A percentile compares a stretch with the other conserved stretches of the same genome.
phyloP scores from a whole-genome alignment of 2,888 invertebrate species.

The Caradrina clavipalpis region DNA sequence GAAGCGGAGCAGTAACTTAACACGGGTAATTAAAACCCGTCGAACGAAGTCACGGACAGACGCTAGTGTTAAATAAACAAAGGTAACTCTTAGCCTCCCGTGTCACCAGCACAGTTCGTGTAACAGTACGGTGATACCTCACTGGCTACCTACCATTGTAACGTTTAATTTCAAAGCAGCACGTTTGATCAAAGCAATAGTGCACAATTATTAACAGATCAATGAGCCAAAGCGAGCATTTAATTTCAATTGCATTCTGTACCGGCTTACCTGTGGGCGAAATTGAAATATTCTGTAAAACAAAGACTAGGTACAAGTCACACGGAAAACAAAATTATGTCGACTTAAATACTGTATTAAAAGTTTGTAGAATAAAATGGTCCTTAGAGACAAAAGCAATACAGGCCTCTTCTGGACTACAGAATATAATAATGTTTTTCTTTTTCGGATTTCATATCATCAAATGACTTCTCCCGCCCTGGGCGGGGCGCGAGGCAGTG shows the following conservation, averaged over 20 bases:
- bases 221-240: constrained; percentile 29
- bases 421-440: no score
- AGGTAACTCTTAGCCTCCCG: background rate
- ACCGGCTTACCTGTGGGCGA: constrained; percentile 3
- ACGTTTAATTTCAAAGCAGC: constrained; percentile 12
- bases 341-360: background rate
- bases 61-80: background rate
- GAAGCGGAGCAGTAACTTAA: no score
- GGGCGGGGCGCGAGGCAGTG: no score
- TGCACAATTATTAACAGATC: constrained; percentile 42
- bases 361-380: background rate
- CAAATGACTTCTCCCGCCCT: no score
- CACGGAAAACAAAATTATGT: background rate
- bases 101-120: background rate
- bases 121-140: background rate
- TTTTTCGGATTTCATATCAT: no score
- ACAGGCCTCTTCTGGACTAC: background rate
- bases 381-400: background rate
- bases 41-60: no score
- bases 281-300: background rate
- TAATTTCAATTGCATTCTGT: constrained; percentile 40
- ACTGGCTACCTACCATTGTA: background rate
- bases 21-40: no score
- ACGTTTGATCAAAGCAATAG: constrained; percentile 26
- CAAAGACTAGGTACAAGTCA: background rate